Evolutionary conservation across 2,888 invertebrate genomes (phyloP).

Genomic region (Aromia moschata): DNA sequence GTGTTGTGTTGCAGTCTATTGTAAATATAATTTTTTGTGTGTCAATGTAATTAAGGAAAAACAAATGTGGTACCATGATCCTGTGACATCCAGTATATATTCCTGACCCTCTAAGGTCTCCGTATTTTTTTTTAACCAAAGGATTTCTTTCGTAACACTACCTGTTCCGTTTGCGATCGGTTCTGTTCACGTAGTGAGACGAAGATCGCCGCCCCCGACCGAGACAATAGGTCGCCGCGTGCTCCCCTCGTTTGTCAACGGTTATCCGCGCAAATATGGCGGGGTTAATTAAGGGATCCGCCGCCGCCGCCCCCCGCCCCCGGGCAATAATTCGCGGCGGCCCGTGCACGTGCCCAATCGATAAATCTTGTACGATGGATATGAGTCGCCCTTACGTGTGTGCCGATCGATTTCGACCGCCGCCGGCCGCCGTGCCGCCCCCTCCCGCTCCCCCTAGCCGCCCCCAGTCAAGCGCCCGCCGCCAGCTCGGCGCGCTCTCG

Average conservation of each 20-base stretch:
- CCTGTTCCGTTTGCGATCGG: too few relatives aligned
- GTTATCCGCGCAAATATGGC: slow-evolving; percentile 21
- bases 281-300: slow-evolving; percentile 42
- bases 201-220: too few relatives aligned
- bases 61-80: too few relatives aligned
- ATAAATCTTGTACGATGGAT: slow-evolving; percentile 57
- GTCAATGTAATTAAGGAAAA: too few relatives aligned
- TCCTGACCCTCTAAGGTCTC: too few relatives aligned
- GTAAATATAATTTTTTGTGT: too few relatives aligned
- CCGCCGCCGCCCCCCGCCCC: too few relatives aligned
- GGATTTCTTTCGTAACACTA: too few relatives aligned
- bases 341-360: slow-evolving; percentile 57
- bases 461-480: slow-evolving; percentile 38
- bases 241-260: slow-evolving; percentile 20
- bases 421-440: slow-evolving; percentile 41
- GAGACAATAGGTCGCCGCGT: not conserved
- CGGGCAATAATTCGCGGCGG: slow-evolving; percentile 44
- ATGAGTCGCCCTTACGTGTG: slow-evolving; percentile 60
- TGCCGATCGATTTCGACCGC: slow-evolving; percentile 52
- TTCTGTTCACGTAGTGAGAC: too few relatives aligned
- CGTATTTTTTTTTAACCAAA: too few relatives aligned
- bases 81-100: too few relatives aligned
- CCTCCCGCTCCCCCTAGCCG: slow-evolving; percentile 35
- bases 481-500: slow-evolving; percentile 45
- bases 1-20: too few relatives aligned